Percentiles rank a stretch among this genome's conserved stretches.
Conservation (phyloP, 2,888 invertebrate species). For the Drosophila acutilabella region DNA sequence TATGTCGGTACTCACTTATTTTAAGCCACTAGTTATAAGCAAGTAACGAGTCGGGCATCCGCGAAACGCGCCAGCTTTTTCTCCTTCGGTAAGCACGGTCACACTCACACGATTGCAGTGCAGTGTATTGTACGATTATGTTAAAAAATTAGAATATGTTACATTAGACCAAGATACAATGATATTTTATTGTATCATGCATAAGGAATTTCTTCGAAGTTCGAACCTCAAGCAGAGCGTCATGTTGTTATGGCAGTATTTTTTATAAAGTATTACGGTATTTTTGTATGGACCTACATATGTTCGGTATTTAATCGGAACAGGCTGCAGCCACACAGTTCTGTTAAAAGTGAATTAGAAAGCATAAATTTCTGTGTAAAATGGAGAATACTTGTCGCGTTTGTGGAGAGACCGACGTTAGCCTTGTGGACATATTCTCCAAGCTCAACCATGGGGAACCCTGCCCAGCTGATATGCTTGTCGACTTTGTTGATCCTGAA, state of each 20-base stretch:
- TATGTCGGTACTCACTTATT: too few relatives aligned
- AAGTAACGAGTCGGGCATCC: too few relatives aligned
- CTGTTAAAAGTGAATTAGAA: neutral
- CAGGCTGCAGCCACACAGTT: neutral
- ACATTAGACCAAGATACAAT: too few relatives aligned
- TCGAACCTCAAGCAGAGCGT: too few relatives aligned
- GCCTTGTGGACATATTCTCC: conserved; percentile 11
- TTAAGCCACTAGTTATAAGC: too few relatives aligned
- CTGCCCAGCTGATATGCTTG: conserved; percentile 61
- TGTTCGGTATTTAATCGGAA: neutral
- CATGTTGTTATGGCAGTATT: neutral
- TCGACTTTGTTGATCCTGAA: conserved; percentile 49
- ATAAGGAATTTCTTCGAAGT: too few relatives aligned
- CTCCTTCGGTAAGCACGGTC: too few relatives aligned
- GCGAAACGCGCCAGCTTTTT: too few relatives aligned
- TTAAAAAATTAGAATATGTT: too few relatives aligned
- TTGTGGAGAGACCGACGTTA: neutral
- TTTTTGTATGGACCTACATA: neutral
- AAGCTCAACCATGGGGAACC: conserved; percentile 7
- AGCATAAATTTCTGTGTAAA: neutral
- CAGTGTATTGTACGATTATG: too few relatives aligned
- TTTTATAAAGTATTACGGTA: neutral
- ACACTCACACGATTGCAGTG: too few relatives aligned
- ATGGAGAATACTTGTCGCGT: conserved; percentile 16
- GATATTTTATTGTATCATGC: too few relatives aligned